Evolutionary conservation across 2,888 invertebrate species (phyloP).

Genomic region (Plagodis dolabraria): DNA sequence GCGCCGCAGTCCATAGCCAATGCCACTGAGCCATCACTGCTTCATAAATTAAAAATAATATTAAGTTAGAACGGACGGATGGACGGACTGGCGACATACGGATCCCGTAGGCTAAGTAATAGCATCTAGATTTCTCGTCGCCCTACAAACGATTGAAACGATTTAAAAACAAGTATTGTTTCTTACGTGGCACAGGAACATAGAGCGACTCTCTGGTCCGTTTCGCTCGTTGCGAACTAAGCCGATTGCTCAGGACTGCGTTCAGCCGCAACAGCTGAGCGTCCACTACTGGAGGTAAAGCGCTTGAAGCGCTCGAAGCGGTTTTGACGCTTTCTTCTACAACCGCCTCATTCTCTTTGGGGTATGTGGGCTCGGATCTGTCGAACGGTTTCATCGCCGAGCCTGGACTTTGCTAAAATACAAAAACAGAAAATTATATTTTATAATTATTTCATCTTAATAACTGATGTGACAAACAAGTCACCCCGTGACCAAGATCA

Average conservation of each 20-base stretch:
- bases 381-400: slow-evolving; percentile 28
- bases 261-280: slow-evolving; percentile 78
- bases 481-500: too few species aligned
- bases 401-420: slow-evolving; percentile 42
- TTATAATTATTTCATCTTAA: too few species aligned
- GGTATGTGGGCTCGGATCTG: slow-evolving; percentile 15
- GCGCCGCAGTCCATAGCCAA: too few species aligned
- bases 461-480: too few species aligned
- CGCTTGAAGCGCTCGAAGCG: slow-evolving; percentile 42
- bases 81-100: too few species aligned
- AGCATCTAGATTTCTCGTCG: neutral
- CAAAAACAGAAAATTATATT: neutral
- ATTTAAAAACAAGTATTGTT: neutral
- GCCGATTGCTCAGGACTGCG: slow-evolving; percentile 71
- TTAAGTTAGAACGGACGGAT: too few species aligned
- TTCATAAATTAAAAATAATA: too few species aligned
- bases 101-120: neutral
- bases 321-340: slow-evolving; percentile 37
- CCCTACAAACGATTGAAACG: neutral
- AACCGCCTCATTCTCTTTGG: slow-evolving; percentile 13
- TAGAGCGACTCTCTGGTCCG: slow-evolving; percentile 55
- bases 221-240: slow-evolving; percentile 60
- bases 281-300: slow-evolving; percentile 60
- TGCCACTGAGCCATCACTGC: too few species aligned
- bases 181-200: slow-evolving; percentile 47